phyloP scores from a whole-genome alignment of 2,113 vertebrate genomes.

The Panthera tigris region DNA sequence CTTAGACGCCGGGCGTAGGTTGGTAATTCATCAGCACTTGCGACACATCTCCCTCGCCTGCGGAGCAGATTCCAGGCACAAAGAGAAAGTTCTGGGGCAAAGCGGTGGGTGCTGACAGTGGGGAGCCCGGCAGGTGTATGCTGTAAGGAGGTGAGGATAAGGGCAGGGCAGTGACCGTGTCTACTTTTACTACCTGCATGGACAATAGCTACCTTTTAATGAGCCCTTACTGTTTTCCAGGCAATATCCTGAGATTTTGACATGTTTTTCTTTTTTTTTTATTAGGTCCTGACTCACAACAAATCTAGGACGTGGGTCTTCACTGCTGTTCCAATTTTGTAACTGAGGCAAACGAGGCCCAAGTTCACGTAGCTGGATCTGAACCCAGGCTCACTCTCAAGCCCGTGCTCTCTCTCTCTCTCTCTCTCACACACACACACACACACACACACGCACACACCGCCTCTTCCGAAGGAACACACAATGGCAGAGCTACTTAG shows the following conservation, averaged over 20 bases:
- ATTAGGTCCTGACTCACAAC: background rate
- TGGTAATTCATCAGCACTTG: background rate
- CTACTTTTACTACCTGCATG: background rate
- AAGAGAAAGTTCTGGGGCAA: background rate
- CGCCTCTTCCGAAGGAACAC: background rate
- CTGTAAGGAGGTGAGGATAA: background rate
- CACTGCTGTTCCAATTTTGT: background rate
- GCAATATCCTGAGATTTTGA: no score
- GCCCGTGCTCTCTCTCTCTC: background rate
- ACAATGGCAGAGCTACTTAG: fast-evolving
- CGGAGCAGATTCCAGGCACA: background rate
- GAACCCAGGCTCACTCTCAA: background rate
- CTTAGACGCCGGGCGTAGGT: fast-evolving
- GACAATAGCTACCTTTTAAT: no score
- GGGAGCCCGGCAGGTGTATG: background rate
- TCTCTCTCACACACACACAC: no score
- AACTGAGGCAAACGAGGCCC: background rate
- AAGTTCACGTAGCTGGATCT: background rate
- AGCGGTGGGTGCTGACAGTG: background rate
- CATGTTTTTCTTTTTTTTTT: background rate
- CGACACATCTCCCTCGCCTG: background rate
- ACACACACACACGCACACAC: no score
- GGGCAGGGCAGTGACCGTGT: background rate
- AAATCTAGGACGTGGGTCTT: background rate
- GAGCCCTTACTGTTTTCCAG: background rate